These are phyloP conservation scores for Avahi laniger DNA, from an alignment of 2,797 vertebrate genomes.

Conservation along the genomic window DNA sequence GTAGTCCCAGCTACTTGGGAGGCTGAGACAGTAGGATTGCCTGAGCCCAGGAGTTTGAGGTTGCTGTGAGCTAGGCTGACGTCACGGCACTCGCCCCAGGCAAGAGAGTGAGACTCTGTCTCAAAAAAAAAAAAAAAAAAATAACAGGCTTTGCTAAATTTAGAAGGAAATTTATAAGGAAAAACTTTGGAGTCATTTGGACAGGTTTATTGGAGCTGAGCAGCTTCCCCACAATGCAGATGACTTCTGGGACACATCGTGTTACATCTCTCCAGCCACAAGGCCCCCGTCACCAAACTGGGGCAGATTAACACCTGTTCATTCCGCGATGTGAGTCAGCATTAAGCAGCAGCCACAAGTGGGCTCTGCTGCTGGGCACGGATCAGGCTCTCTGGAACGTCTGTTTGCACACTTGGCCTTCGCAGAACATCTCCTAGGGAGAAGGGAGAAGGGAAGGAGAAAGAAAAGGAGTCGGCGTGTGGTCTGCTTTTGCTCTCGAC, in stretches of 20 bases:
- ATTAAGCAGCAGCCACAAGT: not conserved
- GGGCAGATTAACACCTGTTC: too few relatives aligned
- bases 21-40: too few relatives aligned
- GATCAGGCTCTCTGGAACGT: constrained; percentile 86
- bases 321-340: not conserved
- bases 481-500: not conserved
- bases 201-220: constrained; percentile 37
- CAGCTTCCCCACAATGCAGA: not conserved
- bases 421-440: constrained; percentile 91
- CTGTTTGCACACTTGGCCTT: constrained; percentile 92
- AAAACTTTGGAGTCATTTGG: not conserved
- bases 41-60: too few relatives aligned
- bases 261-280: not conserved
- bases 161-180: not conserved
- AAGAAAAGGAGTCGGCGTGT: not conserved
- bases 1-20: too few relatives aligned
- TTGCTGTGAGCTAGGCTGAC: too few relatives aligned
- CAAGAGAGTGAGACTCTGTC: too few relatives aligned
- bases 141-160: not conserved
- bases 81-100: too few relatives aligned
- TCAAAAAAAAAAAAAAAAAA: too few relatives aligned
- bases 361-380: rapidly evolving
- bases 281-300: not conserved
- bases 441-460: not conserved
- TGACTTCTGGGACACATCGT: not conserved